Evolutionary conservation across 1,140 invertebrate genomes (phyloP), one percentile per base, ranked within the genome.

Genomic region (Philaenus spumarius): DNA sequence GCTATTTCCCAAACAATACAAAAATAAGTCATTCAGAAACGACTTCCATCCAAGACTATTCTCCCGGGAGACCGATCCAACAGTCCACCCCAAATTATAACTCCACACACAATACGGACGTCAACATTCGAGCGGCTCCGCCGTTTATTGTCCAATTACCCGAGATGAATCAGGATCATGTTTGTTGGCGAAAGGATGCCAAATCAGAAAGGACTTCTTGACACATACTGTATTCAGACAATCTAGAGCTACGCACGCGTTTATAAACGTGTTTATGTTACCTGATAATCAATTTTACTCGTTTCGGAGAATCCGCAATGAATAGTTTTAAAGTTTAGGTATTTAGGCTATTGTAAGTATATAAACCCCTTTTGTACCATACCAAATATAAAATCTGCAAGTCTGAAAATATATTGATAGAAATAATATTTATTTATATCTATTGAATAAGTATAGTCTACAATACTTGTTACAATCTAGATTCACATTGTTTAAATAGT

Each of bases 101-200:
- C 20, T 42, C 53, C n/a, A 43, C 43, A 5, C 43, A 46, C 9
- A 37, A 17, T 2, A 55, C 43, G 4, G 43, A 55, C 15, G 43
- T 45, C 9, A 30, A 23, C 39, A 24, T 43, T 12, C 43, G 45
- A n/a, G 30, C 24, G 4, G 47, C 34, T 15, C 34, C 56, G 14
- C 56, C 56, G 4, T 58, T 50, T 39, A 42, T 47, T 19, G 56
- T 58, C 1, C 56, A 58, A 20, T 23, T 58, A 15, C 55, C 55
- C 1, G 45, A 50, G 7, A 19, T 52, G 14, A 23, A 15, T 14
- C 23, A 53, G 22, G 40, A 59, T n/a, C 58, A 59, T 43, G 51
- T 59, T 11, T 59, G 58, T 26, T 59, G 58, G 58, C 19, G 58
- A 40, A 59, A 59, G 43, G 58, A 59, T 24, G 20, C 55, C 5